Evolutionary conservation across 2,797 vertebrate species (phyloP).

Genomic region (Takifugu ocellatus): DNA sequence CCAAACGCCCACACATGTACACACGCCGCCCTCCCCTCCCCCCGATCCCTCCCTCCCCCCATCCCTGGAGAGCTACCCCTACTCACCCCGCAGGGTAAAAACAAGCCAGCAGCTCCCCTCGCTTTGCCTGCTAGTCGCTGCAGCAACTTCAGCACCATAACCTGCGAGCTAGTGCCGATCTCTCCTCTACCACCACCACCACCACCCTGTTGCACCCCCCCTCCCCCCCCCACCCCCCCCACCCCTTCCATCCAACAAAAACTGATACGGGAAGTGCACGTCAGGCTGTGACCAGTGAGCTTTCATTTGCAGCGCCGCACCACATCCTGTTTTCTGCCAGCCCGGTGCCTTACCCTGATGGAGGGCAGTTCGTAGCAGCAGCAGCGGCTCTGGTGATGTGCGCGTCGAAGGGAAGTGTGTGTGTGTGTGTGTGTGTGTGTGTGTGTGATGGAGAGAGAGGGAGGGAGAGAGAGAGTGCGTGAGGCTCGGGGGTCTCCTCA

Average conservation of each 20-base stretch:
- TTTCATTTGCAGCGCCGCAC: constrained; percentile 42
- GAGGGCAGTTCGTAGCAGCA: constrained; percentile 67
- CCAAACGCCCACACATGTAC: constrained; percentile 51
- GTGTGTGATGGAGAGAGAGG: constrained; percentile 1
- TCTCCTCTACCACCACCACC: constrained; percentile 14
- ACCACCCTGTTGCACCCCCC: constrained; percentile 16
- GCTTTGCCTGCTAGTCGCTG: constrained; percentile 51
- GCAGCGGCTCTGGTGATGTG: constrained; percentile 60
- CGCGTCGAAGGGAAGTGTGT: constrained; percentile 20
- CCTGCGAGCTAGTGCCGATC: constrained; percentile 46
- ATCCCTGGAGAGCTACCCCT: constrained; percentile 40
- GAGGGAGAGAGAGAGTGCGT: background rate
- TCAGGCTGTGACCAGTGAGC: constrained; percentile 42
- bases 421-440: constrained; percentile 37
- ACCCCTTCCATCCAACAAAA: background rate
- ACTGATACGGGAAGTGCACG: constrained; percentile 32
- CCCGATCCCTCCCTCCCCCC: constrained; percentile 36
- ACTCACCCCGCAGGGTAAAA: constrained; percentile 63
- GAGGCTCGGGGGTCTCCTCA: constrained; percentile 55
- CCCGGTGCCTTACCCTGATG: constrained; percentile 63
- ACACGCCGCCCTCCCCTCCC: constrained; percentile 10
- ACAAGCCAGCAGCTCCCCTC: constrained; percentile 53
- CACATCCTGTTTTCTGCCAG: constrained; percentile 56
- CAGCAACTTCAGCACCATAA: constrained; percentile 64
- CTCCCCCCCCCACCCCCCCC: constrained; percentile 19